A percentile compares a stretch with the other conserved stretches of the same genome.
Evolutionary conservation across 2,797 vertebrate genomes (phyloP).

Genomic region (Nyctalus aviator): DNA sequence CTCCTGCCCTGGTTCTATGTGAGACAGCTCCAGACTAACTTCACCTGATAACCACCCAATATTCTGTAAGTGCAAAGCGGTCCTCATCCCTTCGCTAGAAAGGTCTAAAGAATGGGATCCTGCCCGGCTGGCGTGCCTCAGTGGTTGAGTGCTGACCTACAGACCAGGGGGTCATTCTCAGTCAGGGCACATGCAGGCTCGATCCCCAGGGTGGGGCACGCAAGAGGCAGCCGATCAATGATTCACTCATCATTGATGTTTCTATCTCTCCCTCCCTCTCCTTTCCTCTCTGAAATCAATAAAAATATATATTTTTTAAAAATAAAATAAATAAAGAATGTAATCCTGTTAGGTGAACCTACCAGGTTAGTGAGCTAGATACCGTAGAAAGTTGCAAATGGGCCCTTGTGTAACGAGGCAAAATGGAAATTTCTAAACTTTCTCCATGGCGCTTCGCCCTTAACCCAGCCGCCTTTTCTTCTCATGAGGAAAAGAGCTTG

Average conservation of each 20-base stretch:
- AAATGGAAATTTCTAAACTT: not conserved
- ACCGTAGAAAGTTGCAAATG: not conserved
- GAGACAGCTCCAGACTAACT: not conserved
- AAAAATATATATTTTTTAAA: too few relatives aligned
- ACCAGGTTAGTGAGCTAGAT: not conserved
- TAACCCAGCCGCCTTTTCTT: not conserved
- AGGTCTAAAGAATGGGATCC: not conserved
- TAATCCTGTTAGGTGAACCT: not conserved
- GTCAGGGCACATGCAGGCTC: too few relatives aligned
- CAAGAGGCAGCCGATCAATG: too few relatives aligned
- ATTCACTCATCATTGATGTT: too few relatives aligned
- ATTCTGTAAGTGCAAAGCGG: not conserved
- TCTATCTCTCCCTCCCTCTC: too few relatives aligned
- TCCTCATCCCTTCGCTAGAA: not conserved
- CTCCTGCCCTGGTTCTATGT: not conserved
- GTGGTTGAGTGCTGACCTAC: too few relatives aligned
- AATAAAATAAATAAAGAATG: not conserved
- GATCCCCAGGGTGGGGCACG: too few relatives aligned
- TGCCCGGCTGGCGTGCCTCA: too few relatives aligned
- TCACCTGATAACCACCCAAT: not conserved
- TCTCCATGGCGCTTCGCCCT: not conserved
- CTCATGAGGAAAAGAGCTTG: not conserved
- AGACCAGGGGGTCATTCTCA: too few relatives aligned
- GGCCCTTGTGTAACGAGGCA: not conserved
- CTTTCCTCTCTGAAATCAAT: too few relatives aligned